Evolutionary conservation across 2,888 invertebrate genomes (phyloP).

Genomic region (Microctonus hyperodae): DNA sequence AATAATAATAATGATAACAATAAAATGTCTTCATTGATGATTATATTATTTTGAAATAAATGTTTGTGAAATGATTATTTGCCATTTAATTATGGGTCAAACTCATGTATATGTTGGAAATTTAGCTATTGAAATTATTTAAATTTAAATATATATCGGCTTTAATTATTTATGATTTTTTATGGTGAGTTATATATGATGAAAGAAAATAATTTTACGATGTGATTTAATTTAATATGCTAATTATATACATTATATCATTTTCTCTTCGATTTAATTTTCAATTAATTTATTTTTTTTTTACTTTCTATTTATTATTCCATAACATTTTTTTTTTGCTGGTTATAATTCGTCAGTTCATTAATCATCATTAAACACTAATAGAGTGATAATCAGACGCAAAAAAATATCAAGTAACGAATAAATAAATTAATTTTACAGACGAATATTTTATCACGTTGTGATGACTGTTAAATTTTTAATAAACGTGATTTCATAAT

Average conservation of each 20-base stretch:
- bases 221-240: no score
- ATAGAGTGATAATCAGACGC: no score
- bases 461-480: neutral
- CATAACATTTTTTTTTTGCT: neutral
- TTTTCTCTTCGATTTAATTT: neutral
- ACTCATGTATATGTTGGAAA: neutral
- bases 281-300: neutral
- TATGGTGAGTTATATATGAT: neutral
- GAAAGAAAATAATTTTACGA: neutral
- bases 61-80: neutral
- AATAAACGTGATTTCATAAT: no score
- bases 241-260: no score
- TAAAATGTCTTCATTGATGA: neutral
- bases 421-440: neutral
- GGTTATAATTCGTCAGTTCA: neutral
- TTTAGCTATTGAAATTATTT: neutral
- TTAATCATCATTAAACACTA: neutral
- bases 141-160: no score
- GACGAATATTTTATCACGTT: neutral
- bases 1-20: neutral
- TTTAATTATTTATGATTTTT: neutral
- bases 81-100: neutral
- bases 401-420: no score
- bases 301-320: neutral
- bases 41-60: conserved; percentile 1